Base-by-base conservation (phyloP, 2,888 invertebrate species). In the Drosophila maculinotata region DNA sequence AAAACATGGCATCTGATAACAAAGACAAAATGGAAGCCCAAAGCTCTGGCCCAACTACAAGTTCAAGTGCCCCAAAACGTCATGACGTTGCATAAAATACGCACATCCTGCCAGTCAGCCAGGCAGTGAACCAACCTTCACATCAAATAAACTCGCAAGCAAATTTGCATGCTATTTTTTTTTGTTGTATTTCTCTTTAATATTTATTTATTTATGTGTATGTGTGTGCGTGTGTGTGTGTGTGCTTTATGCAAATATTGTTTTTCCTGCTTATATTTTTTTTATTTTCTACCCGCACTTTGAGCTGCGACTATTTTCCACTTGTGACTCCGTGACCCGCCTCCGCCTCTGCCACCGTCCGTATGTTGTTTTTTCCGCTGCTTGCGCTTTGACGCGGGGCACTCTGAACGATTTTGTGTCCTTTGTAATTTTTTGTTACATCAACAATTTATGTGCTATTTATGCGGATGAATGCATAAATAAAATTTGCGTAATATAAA, bases 381-480 rank as follows among this genome's bases (percentile, higher is more conserved):
- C 54, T 36, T 58, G 57, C 54, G 35, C 68, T 72, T 68, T 52
- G 59, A 57, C 41, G 35, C 30, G 39, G 36, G 52, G 30, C 38
- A 12, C 63, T 30, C 33, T 41, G 53, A 54, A 60, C 64, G 51
- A 51, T 48, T 57, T 64, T 59, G 45, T 56, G 56, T 69, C 36
- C 63, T 68, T 57, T 68, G 71, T 54, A 54, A 35, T 56, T 64
- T 58, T 62, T 59, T 57, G 58, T 64, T 64, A 42, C 54, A 56
- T 66, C 48, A 49, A 68, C 68, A 66, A 63, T 76, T 73, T 75
- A 64, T 76, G 57, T 70, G 59, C 66, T 69, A 69, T 70, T 79
- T 67, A 77, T 81, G 81, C 76, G 79, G 76, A 79, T 79, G 83
- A 81, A 77, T 79, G 79, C 76, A 79, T 83, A 83, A 72, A 72